Conservation (phyloP, 2,797 vertebrate species). For the Eurystomus glaucurus region DNA sequence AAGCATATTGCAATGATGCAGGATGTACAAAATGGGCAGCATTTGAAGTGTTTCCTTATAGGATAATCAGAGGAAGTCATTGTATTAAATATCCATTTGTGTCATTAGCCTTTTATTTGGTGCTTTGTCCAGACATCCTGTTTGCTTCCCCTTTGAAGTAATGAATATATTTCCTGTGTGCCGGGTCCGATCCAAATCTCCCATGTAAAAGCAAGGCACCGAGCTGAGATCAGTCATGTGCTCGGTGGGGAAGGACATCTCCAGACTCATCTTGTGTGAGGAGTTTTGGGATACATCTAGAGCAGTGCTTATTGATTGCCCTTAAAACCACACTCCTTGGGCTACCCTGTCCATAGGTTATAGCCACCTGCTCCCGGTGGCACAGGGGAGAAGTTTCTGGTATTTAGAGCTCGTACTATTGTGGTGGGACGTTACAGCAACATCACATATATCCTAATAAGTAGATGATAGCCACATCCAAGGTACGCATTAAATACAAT, state of each 20-base stretch:
- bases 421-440: background rate
- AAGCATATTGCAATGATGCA: background rate
- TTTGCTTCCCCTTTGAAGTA: slow-evolving; percentile 73
- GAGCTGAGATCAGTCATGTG: background rate
- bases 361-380: background rate
- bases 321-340: background rate
- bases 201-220: accelerated
- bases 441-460: background rate
- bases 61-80: slow-evolving; percentile 77
- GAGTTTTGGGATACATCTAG: background rate
- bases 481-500: background rate
- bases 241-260: background rate
- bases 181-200: slow-evolving; percentile 14
- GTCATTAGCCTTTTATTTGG: slow-evolving; percentile 73
- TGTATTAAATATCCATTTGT: slow-evolving; percentile 78
- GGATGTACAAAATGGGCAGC: slow-evolving; percentile 63
- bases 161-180: slow-evolving; percentile 54
- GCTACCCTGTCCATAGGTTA: background rate
- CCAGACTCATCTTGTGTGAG: background rate
- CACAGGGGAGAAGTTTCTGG: background rate
- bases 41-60: slow-evolving; percentile 76
- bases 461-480: background rate
- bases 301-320: background rate
- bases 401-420: accelerated
- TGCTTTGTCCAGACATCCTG: slow-evolving; percentile 78